phyloP scores from a whole-genome alignment of 1,140 invertebrate species.

The Holotrichia oblita region DNA sequence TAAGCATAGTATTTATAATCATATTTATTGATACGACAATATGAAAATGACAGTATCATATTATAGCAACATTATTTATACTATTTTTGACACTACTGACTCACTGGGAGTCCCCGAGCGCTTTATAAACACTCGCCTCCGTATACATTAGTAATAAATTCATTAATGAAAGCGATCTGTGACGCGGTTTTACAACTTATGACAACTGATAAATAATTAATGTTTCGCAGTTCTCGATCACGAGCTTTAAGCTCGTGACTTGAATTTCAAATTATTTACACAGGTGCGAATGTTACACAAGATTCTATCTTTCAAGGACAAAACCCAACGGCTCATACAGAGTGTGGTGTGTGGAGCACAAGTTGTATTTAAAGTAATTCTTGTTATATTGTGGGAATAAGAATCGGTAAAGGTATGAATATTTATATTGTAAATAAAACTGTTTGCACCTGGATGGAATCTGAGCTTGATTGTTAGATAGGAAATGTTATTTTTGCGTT shows the following conservation, averaged over 20 bases:
- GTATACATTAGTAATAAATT: slow-evolving; percentile 11
- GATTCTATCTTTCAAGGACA: slow-evolving; percentile 25
- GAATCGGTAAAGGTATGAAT: too few relatives aligned
- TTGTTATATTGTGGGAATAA: too few relatives aligned
- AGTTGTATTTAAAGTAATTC: too few relatives aligned
- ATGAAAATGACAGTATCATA: background rate
- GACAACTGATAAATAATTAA: slow-evolving; percentile 33
- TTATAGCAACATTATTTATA: background rate
- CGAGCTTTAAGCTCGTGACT: slow-evolving; percentile 30
- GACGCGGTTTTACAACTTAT: slow-evolving; percentile 7
- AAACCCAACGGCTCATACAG: background rate
- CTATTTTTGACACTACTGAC: slow-evolving; percentile 17
- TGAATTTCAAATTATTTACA: slow-evolving; percentile 33
- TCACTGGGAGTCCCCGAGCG: slow-evolving; percentile 3
- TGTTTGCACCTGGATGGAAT: too few relatives aligned
- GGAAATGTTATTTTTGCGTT: too few relatives aligned
- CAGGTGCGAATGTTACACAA: slow-evolving; percentile 32
- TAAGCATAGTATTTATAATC: background rate
- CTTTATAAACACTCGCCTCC: background rate
- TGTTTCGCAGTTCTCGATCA: slow-evolving; percentile 14
- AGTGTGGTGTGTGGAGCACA: background rate
- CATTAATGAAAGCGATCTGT: slow-evolving; percentile 24
- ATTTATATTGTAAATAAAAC: too few relatives aligned
- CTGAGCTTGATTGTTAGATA: too few relatives aligned
- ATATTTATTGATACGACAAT: background rate